These are phyloP conservation scores for Drosophila sp. DNA, from an alignment of 1,140 invertebrate species.

Conservation along the genomic window DNA sequence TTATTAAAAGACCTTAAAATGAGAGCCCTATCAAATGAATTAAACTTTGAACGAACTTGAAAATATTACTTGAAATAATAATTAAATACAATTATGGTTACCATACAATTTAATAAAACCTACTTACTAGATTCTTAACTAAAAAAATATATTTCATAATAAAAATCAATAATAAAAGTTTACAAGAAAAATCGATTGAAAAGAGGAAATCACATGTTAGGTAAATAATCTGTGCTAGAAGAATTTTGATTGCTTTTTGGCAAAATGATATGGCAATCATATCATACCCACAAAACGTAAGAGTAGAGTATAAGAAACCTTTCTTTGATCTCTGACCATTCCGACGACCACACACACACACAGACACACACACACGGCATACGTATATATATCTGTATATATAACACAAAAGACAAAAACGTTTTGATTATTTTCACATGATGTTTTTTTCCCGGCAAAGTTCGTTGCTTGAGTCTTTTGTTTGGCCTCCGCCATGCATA, in stretches of 20 bases:
- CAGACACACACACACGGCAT: too few relatives aligned
- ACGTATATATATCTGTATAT: not conserved
- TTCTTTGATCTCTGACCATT: conserved; percentile 37
- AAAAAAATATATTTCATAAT: too few relatives aligned
- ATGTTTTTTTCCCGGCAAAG: conserved; percentile 32
- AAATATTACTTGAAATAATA: too few relatives aligned
- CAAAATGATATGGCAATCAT: not conserved
- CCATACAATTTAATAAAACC: too few relatives aligned
- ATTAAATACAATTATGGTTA: not conserved
- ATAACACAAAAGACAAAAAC: conserved; percentile 16
- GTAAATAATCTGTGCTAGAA: too few relatives aligned
- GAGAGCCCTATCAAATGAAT: too few relatives aligned
- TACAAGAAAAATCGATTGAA: too few relatives aligned
- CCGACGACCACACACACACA: conserved; percentile 36
- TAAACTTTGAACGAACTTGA: too few relatives aligned
- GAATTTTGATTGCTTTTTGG: not conserved
- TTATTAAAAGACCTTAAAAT: too few relatives aligned
- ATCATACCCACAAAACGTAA: not conserved
- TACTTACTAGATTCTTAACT: too few relatives aligned
- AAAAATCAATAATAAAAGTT: too few relatives aligned
- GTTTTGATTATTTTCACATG: conserved; percentile 49
- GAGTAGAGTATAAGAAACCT: conserved; percentile 4
- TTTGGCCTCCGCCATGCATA: conserved; percentile 54
- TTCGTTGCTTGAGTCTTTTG: conserved; percentile 58
- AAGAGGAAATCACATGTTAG: too few relatives aligned